Percentiles rank a stretch among this genome's conserved stretches.
phyloP scores from a whole-genome alignment of 1,140 invertebrate species.

The Anastrepha obliqua region DNA sequence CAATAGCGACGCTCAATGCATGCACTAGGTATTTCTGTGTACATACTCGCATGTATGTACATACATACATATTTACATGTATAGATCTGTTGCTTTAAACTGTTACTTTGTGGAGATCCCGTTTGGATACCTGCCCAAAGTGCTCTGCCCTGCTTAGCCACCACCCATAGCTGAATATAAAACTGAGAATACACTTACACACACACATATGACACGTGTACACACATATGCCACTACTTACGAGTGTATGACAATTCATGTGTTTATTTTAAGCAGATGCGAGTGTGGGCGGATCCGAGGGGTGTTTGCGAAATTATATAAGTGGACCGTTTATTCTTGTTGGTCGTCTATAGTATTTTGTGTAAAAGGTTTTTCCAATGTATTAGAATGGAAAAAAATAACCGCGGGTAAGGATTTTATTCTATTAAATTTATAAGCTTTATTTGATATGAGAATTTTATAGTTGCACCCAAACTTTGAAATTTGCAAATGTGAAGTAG shows the following conservation, averaged over 20 bases:
- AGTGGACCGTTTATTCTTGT: background rate
- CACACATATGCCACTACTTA: too few relatives aligned
- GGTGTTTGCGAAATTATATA: too few relatives aligned
- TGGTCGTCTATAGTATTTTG: background rate
- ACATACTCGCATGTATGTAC: background rate
- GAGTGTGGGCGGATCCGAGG: background rate
- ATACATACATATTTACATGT: background rate
- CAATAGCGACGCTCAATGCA: too few relatives aligned
- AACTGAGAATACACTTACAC: too few relatives aligned
- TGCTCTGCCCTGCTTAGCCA: background rate
- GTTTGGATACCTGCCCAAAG: background rate
- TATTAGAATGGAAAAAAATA: constrained; percentile 4
- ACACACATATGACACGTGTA: too few relatives aligned
- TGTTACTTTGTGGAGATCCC: background rate
- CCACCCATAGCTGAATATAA: background rate
- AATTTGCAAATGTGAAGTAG: too few relatives aligned
- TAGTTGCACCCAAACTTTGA: too few relatives aligned
- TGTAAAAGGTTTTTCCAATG: background rate
- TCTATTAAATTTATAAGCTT: background rate
- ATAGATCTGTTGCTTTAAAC: too few relatives aligned
- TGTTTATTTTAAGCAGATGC: background rate
- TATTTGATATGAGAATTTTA: background rate
- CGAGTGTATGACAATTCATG: background rate
- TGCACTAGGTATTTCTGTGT: too few relatives aligned
- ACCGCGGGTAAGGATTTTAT: background rate